phyloP scores from a whole-genome alignment of 2,113 vertebrate genomes.

The Oenanthe oenanthe region DNA sequence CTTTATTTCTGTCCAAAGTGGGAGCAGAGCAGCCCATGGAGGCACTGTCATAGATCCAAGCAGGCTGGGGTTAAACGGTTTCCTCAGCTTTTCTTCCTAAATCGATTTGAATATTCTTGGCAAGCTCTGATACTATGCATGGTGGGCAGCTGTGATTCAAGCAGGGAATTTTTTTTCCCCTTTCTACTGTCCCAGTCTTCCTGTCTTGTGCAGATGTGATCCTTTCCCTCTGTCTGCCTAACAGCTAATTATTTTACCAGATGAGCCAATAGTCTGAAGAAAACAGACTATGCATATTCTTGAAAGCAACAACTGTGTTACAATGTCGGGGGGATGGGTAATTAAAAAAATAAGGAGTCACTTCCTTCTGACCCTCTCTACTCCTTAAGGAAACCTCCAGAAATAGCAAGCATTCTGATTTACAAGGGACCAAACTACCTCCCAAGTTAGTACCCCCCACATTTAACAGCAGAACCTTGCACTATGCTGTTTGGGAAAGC shows the following conservation, averaged over 20 bases:
- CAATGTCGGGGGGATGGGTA: background rate
- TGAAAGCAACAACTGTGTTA: conserved; percentile 58
- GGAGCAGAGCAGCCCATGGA: conserved; percentile 29
- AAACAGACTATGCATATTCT: conserved; percentile 61
- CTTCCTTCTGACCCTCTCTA: conserved; percentile 24
- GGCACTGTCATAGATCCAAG: conserved; percentile 53
- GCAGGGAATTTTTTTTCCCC: background rate
- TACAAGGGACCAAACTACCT: background rate
- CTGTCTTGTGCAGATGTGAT: conserved; percentile 70
- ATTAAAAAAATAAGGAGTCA: background rate
- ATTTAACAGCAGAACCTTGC: background rate
- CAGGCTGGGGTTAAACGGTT: conserved; percentile 54
- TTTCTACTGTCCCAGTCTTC: conserved; percentile 60
- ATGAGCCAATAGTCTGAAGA: conserved; percentile 55
- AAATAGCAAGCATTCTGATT: background rate
- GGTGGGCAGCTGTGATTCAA: conserved; percentile 72
- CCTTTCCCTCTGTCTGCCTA: conserved; percentile 65
- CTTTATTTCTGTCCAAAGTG: background rate
- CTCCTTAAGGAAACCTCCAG: conserved; percentile 13
- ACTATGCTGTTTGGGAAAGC: background rate
- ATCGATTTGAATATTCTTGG: conserved; percentile 68
- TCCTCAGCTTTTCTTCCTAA: conserved; percentile 71
- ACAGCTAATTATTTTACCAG: conserved; percentile 76
- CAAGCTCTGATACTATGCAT: conserved; percentile 50
- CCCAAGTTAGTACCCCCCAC: background rate